Evolutionary conservation across 2,888 invertebrate genomes (phyloP).

Genomic region (Mythimna albipuncta): DNA sequence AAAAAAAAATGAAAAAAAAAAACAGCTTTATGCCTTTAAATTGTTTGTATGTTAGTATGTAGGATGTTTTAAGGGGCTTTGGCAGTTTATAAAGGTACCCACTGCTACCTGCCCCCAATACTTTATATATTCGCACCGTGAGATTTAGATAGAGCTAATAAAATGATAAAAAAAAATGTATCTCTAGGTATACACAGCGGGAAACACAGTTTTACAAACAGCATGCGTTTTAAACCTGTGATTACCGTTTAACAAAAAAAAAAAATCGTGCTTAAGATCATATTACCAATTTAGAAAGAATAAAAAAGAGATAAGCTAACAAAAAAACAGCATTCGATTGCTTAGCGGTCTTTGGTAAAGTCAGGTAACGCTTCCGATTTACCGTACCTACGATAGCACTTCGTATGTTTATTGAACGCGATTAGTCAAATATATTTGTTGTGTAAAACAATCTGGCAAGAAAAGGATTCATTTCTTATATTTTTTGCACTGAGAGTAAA

Average conservation of each 20-base stretch:
- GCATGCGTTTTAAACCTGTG: slow-evolving; percentile 65
- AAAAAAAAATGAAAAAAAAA: slow-evolving; percentile 83
- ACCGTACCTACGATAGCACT: slow-evolving; percentile 68
- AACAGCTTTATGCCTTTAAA: slow-evolving; percentile 89
- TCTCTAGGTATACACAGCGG: slow-evolving; percentile 75
- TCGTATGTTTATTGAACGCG: slow-evolving; percentile 68
- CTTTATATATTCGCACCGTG: slow-evolving; percentile 85
- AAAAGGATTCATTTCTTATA: slow-evolving; percentile 70
- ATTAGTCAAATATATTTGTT: slow-evolving; percentile 67
- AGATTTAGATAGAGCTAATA: slow-evolving; percentile 86
- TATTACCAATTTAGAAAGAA: slow-evolving; percentile 82
- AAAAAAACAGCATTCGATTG: slow-evolving; percentile 77
- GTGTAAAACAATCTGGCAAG: slow-evolving; percentile 55
- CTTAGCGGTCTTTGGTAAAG: slow-evolving; percentile 81
- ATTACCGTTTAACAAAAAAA: slow-evolving; percentile 71
- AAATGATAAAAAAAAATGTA: slow-evolving; percentile 77
- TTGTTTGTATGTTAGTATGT: slow-evolving; percentile 88
- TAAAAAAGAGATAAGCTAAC: slow-evolving; percentile 71
- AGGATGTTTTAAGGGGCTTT: slow-evolving; percentile 81
- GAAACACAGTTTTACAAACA: slow-evolving; percentile 69
- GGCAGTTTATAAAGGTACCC: slow-evolving; percentile 82
- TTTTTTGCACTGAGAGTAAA: slow-evolving; percentile 87
- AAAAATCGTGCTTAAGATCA: slow-evolving; percentile 83
- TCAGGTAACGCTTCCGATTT: slow-evolving; percentile 81
- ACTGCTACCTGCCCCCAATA: slow-evolving; percentile 77